phyloP scores from a whole-genome alignment of 2,888 invertebrate genomes.

The Trissoscelio sp. region DNA sequence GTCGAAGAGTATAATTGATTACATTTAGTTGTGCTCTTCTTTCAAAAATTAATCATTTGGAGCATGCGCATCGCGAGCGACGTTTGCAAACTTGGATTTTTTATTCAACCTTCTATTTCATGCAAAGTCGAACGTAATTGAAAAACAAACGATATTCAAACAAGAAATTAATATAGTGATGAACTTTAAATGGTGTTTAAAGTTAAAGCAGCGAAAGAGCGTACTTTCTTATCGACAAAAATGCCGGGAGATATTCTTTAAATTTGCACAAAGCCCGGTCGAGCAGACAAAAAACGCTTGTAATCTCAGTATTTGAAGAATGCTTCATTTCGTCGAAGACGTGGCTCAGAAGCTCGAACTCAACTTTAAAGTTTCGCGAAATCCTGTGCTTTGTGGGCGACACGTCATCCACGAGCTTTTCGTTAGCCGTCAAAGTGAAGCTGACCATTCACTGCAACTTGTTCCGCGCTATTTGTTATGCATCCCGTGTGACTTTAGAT shows the following conservation, averaged over 20 bases:
- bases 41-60: slow-evolving; percentile 36
- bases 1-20: slow-evolving; percentile 25
- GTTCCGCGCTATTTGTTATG: slow-evolving; percentile 50
- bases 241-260: slow-evolving; percentile 43
- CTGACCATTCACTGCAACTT: slow-evolving; percentile 56
- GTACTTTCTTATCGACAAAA: slow-evolving; percentile 26
- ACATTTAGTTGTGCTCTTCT: slow-evolving; percentile 38
- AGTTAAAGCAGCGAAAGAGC: slow-evolving; percentile 25
- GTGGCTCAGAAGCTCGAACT: slow-evolving; percentile 50
- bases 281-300: slow-evolving; percentile 31
- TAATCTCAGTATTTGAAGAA: slow-evolving; percentile 65
- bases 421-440: slow-evolving; percentile 53
- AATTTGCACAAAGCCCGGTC: slow-evolving; percentile 53
- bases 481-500: slow-evolving; percentile 33
- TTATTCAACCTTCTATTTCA: slow-evolving; percentile 17
- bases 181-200: slow-evolving; percentile 31
- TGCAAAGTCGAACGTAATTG: slow-evolving; percentile 29
- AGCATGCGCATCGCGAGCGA: slow-evolving; percentile 6
- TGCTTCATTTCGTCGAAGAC: slow-evolving; percentile 56
- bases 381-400: slow-evolving; percentile 32
- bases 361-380: slow-evolving; percentile 53
- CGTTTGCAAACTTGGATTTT: slow-evolving; percentile 26
- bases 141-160: slow-evolving; percentile 28
- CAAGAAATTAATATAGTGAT: slow-evolving; percentile 14
- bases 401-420: slow-evolving; percentile 39